Evolutionary conservation across 1,140 invertebrate species (phyloP).

Genomic region (Cheumatopsyche charites): DNA sequence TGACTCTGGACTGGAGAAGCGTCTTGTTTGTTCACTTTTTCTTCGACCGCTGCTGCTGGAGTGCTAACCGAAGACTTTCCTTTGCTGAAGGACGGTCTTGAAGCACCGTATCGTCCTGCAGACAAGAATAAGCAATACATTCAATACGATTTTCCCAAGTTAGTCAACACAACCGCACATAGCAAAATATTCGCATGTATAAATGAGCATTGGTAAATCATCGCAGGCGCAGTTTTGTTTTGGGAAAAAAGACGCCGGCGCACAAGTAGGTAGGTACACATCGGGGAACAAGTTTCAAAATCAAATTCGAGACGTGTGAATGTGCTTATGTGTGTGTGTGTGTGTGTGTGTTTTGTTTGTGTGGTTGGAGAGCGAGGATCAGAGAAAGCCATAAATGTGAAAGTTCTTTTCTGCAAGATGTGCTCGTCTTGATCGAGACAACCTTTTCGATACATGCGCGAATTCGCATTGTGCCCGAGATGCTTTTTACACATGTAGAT

Average conservation of each 20-base stretch:
- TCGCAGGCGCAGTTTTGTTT: neutral
- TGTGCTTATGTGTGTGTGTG: neutral
- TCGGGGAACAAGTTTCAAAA: conserved; percentile 20
- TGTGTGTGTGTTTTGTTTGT: conserved; percentile 31
- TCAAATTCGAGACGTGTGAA: conserved; percentile 34
- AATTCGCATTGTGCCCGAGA: neutral
- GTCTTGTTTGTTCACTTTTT: conserved; percentile 43
- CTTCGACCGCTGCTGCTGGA: conserved; percentile 28
- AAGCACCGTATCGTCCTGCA: conserved; percentile 38
- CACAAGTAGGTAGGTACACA: neutral
- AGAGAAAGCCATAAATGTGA: conserved; percentile 45
- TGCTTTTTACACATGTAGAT: too few relatives aligned
- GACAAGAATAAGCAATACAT: neutral
- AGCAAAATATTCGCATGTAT: conserved; percentile 10
- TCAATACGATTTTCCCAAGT: neutral
- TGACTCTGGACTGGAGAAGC: conserved; percentile 37
- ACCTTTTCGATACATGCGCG: conserved; percentile 38
- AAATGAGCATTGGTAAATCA: neutral
- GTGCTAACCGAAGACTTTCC: conserved; percentile 32
- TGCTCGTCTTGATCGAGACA: conserved; percentile 40
- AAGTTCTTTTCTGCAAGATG: conserved; percentile 41
- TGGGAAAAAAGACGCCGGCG: neutral
- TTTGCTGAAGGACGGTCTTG: conserved; percentile 38
- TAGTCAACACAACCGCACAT: neutral
- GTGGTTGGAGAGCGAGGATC: neutral